These are phyloP conservation scores for Macrobrachium rosenbergii DNA, from an alignment of 1,140 invertebrate genomes.

Conservation along the genomic window DNA sequence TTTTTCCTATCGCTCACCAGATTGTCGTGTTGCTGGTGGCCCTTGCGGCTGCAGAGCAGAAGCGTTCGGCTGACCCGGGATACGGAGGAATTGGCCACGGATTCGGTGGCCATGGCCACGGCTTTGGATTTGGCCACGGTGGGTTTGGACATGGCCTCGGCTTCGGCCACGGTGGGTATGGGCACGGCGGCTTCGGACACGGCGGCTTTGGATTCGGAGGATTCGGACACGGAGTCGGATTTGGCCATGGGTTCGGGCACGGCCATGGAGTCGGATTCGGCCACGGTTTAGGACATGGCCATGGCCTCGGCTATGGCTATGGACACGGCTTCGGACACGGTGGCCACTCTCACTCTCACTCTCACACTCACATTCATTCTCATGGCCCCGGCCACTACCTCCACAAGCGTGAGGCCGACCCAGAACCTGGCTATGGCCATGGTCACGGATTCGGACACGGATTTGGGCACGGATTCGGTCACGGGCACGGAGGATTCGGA, in stretches of 20 bases:
- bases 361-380: not conserved
- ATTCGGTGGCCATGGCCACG: not conserved
- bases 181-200: not conserved
- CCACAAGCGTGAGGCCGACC: not conserved
- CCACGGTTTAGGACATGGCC: not conserved
- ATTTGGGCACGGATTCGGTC: not conserved
- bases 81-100: not conserved
- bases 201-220: not conserved
- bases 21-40: conserved; percentile 15
- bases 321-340: conserved; percentile 1
- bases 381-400: conserved; percentile 1
- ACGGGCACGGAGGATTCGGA: conserved; percentile 2
- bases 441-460: conserved; percentile 12
- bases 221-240: not conserved
- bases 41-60: conserved; percentile 24
- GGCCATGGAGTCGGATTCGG: conserved; percentile 5
- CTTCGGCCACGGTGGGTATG: not conserved
- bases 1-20: not conserved
- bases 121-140: not conserved
- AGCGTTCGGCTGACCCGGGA: conserved; percentile 16
- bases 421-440: conserved; percentile 12
- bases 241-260: not conserved
- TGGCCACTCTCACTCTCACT: too few relatives aligned
- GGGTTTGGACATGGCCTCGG: not conserved
- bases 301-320: not conserved